Evolutionary conservation across 2,888 invertebrate species (phyloP).

Genomic region (Morpho deidamia): DNA sequence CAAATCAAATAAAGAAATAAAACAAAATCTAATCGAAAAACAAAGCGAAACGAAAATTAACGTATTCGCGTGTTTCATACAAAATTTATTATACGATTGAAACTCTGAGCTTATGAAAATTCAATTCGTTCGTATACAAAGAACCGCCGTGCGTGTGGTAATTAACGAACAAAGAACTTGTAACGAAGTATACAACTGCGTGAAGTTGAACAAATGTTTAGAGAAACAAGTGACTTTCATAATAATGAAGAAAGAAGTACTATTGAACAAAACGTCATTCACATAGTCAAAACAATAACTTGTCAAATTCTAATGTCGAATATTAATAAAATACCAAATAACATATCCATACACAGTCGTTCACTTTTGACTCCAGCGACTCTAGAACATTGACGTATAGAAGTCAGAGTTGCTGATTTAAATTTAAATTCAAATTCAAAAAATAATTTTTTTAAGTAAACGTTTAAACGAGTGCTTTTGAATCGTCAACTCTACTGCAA

Average conservation of each 20-base stretch:
- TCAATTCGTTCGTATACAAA: conserved; percentile 38
- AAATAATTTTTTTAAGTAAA: too few species aligned
- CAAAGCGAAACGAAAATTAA: conserved; percentile 19
- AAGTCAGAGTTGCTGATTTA: too few species aligned
- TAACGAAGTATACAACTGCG: conserved; percentile 18
- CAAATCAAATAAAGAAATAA: not conserved
- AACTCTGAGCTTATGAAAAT: conserved; percentile 33
- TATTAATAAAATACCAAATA: too few species aligned
- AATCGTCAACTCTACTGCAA: too few species aligned
- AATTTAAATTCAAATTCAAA: too few species aligned
- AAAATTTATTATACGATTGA: conserved; percentile 30
- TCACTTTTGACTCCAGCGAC: too few species aligned
- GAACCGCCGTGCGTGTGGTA: conserved; percentile 38
- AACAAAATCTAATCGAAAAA: conserved; percentile 14
- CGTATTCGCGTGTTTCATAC: conserved; percentile 24
- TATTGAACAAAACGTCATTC: too few species aligned
- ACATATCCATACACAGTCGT: too few species aligned
- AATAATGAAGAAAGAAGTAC: not conserved
- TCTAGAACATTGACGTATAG: too few species aligned
- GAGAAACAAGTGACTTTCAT: not conserved
- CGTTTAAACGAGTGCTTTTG: too few species aligned
- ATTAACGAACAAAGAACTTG: conserved; percentile 31
- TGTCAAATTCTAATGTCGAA: too few species aligned
- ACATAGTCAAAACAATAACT: too few species aligned
- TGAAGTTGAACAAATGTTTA: conserved; percentile 7